Evolutionary conservation across 2,113 vertebrate species (phyloP).

Genomic region (Parus major): DNA sequence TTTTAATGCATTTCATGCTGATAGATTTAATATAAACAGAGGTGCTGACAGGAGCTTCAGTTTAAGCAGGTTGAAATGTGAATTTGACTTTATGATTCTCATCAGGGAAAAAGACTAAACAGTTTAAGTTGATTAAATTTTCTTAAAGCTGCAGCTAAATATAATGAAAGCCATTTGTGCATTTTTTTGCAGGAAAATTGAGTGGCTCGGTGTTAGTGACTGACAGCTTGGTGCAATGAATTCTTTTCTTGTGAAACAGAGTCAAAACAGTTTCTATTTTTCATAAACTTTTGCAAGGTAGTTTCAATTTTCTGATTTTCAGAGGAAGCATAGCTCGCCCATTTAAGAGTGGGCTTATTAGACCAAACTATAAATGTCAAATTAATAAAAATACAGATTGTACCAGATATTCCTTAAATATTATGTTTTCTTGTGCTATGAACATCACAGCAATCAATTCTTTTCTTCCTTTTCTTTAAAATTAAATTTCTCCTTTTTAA

Average conservation of each 20-base stretch:
- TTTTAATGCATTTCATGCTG: constrained; percentile 77
- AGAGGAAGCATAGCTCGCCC: constrained; percentile 8
- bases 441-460: neutral
- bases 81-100: constrained; percentile 79
- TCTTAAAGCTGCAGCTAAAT: constrained; percentile 82
- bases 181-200: constrained; percentile 63
- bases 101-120: constrained; percentile 82
- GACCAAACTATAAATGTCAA: constrained; percentile 14
- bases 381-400: constrained; percentile 4
- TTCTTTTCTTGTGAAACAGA: constrained; percentile 68
- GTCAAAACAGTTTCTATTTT: constrained; percentile 64
- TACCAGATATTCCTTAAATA: neutral
- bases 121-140: constrained; percentile 84
- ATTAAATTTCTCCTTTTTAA: neutral
- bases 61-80: constrained; percentile 72
- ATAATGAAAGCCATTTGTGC: constrained; percentile 83
- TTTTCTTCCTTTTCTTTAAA: neutral
- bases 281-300: constrained; percentile 43
- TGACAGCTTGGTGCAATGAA: constrained; percentile 69
- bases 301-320: constrained; percentile 57
- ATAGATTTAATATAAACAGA: constrained; percentile 78
- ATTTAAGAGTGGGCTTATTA: constrained; percentile 8
- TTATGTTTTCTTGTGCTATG: neutral
- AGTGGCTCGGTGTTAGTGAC: constrained; percentile 60
- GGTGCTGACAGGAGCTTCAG: constrained; percentile 78